phyloP scores from a whole-genome alignment of 2,113 vertebrate species.

The Spea multiplicata region DNA sequence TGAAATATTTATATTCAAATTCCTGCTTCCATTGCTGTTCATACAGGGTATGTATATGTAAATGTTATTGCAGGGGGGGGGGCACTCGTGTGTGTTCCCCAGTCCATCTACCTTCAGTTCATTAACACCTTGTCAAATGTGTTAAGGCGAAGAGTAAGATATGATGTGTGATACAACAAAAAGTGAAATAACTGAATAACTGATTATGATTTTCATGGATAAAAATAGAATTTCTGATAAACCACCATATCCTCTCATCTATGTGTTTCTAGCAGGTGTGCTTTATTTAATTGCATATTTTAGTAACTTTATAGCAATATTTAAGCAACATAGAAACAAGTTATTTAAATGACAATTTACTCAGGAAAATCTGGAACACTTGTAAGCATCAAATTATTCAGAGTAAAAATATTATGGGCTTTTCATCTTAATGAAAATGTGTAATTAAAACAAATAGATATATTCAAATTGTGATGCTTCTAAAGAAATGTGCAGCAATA shows the following conservation, averaged over 20 bases:
- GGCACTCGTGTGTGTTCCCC: not conserved
- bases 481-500: constrained; percentile 44
- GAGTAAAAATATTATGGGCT: constrained; percentile 54
- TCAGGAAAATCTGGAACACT: constrained; percentile 46
- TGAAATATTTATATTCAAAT: no score
- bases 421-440: constrained; percentile 50
- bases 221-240: not conserved
- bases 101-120: constrained; percentile 48
- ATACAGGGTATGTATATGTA: no score
- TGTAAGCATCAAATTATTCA: constrained; percentile 57
- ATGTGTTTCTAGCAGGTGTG: not conserved
- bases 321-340: not conserved
- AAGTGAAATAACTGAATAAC: no score
- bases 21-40: no score
- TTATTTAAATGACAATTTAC: not conserved
- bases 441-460: constrained; percentile 52
- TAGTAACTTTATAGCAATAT: not conserved
- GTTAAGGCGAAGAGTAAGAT: constrained; percentile 32
- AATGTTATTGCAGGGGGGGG: no score
- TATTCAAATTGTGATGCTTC: constrained; percentile 43
- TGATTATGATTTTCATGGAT: no score
- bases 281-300: not conserved
- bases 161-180: not conserved
- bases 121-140: constrained; percentile 51
- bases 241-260: constrained; percentile 23